Base-by-base conservation (phyloP, 2,113 vertebrate genomes). In the Petrocephalus zakoni region DNA sequence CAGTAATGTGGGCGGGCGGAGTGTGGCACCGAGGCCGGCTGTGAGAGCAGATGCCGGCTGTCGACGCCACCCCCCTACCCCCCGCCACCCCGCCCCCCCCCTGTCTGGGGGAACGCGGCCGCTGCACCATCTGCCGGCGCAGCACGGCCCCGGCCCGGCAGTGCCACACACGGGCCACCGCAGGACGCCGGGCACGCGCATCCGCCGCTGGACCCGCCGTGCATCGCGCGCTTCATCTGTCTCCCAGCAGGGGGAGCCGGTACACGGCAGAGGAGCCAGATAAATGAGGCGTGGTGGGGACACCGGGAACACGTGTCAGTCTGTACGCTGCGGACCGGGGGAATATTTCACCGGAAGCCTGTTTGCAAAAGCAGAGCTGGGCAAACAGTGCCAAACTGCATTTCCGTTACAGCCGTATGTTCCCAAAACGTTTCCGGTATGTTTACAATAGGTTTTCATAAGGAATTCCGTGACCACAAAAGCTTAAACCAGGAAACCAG, bases 181-280 rank as follows among this genome's bases (percentile, higher is more conserved):
- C 93, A 94, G 93, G 93, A 94, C 89, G 93, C 91, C 90, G 64
- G 91, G 92, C 91, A 90, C 86, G 88, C 5, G 84, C 90, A 94
- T 95, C 94, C 93, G 93, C 92, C 88, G 92, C 91, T 90, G 91
- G 85, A 93, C 90, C 91, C 90, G 89, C 89, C 86, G 56, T 92
- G 91, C 93, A 90, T 94, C 93, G 94, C 91, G 93, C 68, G 94
- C 94, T 95, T 95, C 94, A 94, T 95, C 94, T 90, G 92, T 95
- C 95, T 95, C 95, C 94, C 95, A 94, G 92, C 94, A 96, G 95
- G 94, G 95, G 93, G 95, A 94, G 94, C 93, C 93, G 94, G 93
- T 91, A 85, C 68, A 90, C 89, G 86, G 52, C 17, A 46, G 91
- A 89, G 53, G 53, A 29, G 25, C 85, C 81, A 82, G 91, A 78